These are phyloP conservation scores for Eristalis pertinax DNA, from an alignment of 2,888 invertebrate genomes.

Conservation along the genomic window DNA sequence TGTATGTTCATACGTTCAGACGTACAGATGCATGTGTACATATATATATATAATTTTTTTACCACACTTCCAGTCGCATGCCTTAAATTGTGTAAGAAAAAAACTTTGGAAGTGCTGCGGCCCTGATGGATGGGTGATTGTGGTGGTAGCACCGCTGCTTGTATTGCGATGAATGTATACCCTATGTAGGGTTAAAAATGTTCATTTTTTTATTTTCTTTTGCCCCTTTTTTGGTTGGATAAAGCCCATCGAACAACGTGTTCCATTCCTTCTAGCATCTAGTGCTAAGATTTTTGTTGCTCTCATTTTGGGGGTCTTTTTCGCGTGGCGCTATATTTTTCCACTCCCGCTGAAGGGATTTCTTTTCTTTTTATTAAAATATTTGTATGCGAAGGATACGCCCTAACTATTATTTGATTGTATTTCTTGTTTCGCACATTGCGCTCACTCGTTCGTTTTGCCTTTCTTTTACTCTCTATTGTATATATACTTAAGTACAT, in stretches of 20 bases:
- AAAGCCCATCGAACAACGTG: slow-evolving; percentile 56
- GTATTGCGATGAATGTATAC: slow-evolving; percentile 38
- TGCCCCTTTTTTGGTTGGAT: slow-evolving; percentile 46
- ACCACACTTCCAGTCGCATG: slow-evolving; percentile 19
- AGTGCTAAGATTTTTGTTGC: slow-evolving; percentile 38
- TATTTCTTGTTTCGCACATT: slow-evolving; percentile 57
- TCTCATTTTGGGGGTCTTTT: slow-evolving; percentile 45
- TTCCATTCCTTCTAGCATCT: slow-evolving; percentile 26
- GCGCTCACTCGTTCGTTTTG: slow-evolving; percentile 28
- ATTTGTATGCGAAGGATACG: slow-evolving; percentile 62
- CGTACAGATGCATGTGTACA: slow-evolving; percentile 3
- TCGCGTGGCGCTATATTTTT: slow-evolving; percentile 45
- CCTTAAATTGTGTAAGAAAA: slow-evolving; percentile 30
- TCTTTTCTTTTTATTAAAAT: slow-evolving; percentile 54
- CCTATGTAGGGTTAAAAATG: slow-evolving; percentile 37
- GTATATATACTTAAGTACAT: neutral
- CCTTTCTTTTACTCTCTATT: slow-evolving; percentile 2
- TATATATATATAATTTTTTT: slow-evolving; percentile 33
- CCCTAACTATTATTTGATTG: slow-evolving; percentile 67
- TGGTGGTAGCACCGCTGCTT: slow-evolving; percentile 46
- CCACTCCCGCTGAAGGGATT: slow-evolving; percentile 17
- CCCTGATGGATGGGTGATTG: slow-evolving; percentile 46
- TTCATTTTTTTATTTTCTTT: slow-evolving; percentile 21
- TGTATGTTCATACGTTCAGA: neutral
- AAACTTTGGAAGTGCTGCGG: slow-evolving; percentile 37